Evolutionary conservation across 2,797 vertebrate species (phyloP).

Genomic region (Pipistrellus pipistrellus): DNA sequence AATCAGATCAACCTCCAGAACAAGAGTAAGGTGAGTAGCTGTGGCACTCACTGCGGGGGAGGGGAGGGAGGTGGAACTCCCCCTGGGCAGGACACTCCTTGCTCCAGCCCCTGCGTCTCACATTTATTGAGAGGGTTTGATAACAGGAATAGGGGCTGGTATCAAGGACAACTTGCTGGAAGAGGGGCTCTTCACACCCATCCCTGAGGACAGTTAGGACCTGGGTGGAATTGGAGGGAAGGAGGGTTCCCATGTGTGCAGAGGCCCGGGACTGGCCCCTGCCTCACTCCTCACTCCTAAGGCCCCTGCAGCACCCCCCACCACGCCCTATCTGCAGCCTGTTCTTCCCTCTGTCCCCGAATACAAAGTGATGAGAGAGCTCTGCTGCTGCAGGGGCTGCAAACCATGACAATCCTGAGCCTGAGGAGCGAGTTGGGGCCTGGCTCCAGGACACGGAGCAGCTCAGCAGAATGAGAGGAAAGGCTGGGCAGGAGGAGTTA

Average conservation of each 20-base stretch:
- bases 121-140: not conserved
- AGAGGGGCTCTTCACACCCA: not conserved
- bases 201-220: not conserved
- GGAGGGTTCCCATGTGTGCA: not conserved
- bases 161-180: not conserved
- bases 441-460: conserved; percentile 92
- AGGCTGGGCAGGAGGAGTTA: conserved; percentile 15
- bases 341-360: conserved; percentile 78
- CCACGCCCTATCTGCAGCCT: too few relatives aligned
- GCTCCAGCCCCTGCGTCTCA: not conserved
- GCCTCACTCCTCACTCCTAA: not conserved
- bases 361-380: conserved; percentile 94
- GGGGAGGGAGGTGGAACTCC: too few relatives aligned
- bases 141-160: not conserved
- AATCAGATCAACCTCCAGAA: conserved; percentile 87
- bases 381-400: conserved; percentile 94
- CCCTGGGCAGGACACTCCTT: not conserved
- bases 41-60: not conserved
- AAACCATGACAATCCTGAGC: conserved; percentile 92
- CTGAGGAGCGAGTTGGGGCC: conserved; percentile 90
- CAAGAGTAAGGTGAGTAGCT: conserved; percentile 84
- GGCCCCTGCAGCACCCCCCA: not conserved
- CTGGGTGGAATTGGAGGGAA: not conserved
- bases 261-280: not conserved
- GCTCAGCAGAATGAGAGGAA: conserved; percentile 92